Evolutionary conservation across 2,113 vertebrate species (phyloP).

Genomic region (Daphoenositta chrysoptera): DNA sequence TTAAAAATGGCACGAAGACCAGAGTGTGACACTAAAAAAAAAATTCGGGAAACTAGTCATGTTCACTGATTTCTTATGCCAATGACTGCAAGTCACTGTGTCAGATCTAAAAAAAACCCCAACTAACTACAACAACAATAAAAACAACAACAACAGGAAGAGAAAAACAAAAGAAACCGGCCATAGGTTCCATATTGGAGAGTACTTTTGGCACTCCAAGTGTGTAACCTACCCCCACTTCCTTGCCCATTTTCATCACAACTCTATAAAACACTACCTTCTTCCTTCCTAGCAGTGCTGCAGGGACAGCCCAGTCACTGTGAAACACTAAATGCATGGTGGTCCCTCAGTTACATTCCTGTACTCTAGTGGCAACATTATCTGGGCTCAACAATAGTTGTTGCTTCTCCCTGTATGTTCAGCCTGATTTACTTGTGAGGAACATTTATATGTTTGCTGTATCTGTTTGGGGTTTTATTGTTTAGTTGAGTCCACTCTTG

Average conservation of each 20-base stretch:
- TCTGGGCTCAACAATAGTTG: not conserved
- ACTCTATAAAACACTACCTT: not conserved
- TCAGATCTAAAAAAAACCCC: not conserved
- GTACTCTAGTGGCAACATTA: not conserved
- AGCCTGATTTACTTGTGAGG: not conserved
- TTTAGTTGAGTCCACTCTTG: not conserved
- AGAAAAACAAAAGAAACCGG: not conserved
- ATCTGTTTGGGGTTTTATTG: not conserved
- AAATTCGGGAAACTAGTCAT: not conserved
- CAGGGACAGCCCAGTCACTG: not conserved
- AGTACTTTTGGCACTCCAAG: fast-evolving
- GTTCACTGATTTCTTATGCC: not conserved
- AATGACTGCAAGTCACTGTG: not conserved
- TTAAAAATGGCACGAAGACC: not conserved
- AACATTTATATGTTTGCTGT: not conserved
- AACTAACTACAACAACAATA: not conserved
- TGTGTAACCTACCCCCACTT: fast-evolving
- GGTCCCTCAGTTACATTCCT: not conserved
- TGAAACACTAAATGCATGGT: not conserved
- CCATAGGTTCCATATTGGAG: not conserved
- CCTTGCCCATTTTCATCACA: not conserved
- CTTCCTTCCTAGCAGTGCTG: not conserved
- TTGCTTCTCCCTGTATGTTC: not conserved
- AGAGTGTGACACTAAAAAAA: not conserved
- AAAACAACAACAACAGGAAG: not conserved